Evolutionary conservation across 2,113 vertebrate species (phyloP), one percentile per base, ranked within the genome.

Genomic region (Pelodiscus sinensis): DNA sequence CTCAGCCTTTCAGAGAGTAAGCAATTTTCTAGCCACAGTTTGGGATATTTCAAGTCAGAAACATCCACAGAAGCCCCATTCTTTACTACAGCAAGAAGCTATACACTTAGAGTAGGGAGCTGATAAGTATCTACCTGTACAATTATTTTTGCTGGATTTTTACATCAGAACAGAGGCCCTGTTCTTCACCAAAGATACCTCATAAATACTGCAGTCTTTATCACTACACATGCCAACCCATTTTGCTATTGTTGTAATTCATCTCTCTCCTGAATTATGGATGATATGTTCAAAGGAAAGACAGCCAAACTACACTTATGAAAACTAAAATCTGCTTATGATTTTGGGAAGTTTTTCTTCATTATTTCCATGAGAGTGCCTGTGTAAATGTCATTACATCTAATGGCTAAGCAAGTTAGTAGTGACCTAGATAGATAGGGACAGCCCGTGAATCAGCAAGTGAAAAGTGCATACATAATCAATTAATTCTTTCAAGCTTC

Each of bases 381-480:
- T 52, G 12, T 35, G 5, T 14, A 86, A 85, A 91, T 56, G 81
- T 73, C 80, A 83, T 0, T 77, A 82, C 62, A 79, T 82, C 22
- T 77, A 85, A 27, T 18, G 54, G 58, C 62, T 85, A 71, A 77
- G 82, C 51, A 78, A 93, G 50, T 82, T 10, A 24, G 79, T 11
- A 87, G 81, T 13, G 31, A 79, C 65, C 85, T 60, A 27, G 24
- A 38, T 73, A 90, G n/a, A 60, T n/a, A 88, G 79, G 82, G 84
- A 55, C 58, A 92, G 86, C 0, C 55, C 90, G 38, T 84, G 92
- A 96, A 82, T 95, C 95, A 96, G 94, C 90, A 95, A 81, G 94
- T 52, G 57, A 65, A 94, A 92, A 56, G 81, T 35, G 51, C 75
- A 51, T 31, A 60, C 19, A 83, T 58, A 94, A 94, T 85, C 89